These are phyloP conservation scores for Zonotrichia albicollis DNA, from an alignment of 2,797 vertebrate species.

Conservation along the genomic window DNA sequence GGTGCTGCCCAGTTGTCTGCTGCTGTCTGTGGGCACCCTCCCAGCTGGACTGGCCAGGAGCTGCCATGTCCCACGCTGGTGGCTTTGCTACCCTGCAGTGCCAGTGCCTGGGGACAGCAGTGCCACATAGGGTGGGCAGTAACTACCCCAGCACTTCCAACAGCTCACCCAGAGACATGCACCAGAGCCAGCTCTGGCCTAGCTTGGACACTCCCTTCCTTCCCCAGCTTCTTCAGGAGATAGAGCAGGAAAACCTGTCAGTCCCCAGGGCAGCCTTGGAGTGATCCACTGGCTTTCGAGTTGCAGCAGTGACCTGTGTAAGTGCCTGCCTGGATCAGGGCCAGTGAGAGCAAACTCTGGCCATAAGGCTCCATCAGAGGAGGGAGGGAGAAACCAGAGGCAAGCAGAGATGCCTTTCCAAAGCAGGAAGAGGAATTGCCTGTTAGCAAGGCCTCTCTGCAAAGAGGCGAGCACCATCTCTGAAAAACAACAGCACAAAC, in stretches of 20 bases:
- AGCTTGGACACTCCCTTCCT: neutral
- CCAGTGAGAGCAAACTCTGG: slow-evolving; percentile 24
- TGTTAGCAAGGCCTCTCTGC: neutral
- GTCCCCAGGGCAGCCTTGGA: neutral
- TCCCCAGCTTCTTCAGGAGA: slow-evolving; percentile 3
- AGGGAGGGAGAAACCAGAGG: neutral
- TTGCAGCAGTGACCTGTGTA: slow-evolving; percentile 16
- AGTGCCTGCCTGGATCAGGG: slow-evolving; percentile 41
- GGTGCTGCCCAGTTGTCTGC: neutral
- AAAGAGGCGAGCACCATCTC: neutral
- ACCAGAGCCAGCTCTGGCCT: neutral
- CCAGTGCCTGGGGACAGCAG: neutral
- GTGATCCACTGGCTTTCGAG: neutral
- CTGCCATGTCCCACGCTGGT: neutral
- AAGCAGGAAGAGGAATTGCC: neutral
- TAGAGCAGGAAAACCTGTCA: slow-evolving; percentile 12
- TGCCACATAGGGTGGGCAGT: neutral
- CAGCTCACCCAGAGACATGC: neutral
- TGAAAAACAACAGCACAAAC: neutral
- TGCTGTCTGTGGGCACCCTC: neutral
- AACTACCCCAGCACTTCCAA: neutral
- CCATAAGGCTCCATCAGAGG: neutral
- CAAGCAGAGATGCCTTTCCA: neutral
- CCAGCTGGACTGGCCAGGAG: neutral
- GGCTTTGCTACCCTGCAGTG: neutral